Evolutionary conservation across 2,888 invertebrate species (phyloP).

Genomic region (Stenichneumon culpator): DNA sequence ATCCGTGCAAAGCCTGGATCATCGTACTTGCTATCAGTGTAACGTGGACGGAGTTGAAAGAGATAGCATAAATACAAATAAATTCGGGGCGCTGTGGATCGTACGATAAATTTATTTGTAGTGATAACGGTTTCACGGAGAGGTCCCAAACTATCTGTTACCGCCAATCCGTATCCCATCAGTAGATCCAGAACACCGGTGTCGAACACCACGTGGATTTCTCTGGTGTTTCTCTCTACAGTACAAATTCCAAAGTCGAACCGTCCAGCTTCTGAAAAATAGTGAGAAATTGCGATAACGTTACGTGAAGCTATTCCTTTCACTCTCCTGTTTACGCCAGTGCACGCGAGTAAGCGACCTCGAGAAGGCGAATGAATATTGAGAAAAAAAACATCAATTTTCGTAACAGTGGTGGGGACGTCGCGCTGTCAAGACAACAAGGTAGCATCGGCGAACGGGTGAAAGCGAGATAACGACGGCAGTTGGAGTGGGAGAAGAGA

Average conservation of each 20-base stretch:
- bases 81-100: neutral
- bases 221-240: neutral
- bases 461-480: neutral
- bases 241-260: constrained; percentile 65
- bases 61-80: neutral
- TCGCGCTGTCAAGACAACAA: constrained; percentile 41
- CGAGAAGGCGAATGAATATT: constrained; percentile 16
- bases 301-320: neutral
- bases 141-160: neutral
- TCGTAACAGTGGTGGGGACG: constrained; percentile 54
- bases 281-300: constrained; percentile 11
- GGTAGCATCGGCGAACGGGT: constrained; percentile 25
- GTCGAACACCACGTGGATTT: neutral
- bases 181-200: constrained; percentile 4
- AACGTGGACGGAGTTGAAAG: neutral
- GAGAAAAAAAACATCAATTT: constrained; percentile 29
- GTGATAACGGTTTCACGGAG: constrained; percentile 5
- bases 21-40: neutral
- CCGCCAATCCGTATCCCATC: neutral
- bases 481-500: constrained; percentile 25
- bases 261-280: constrained; percentile 17
- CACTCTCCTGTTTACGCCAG: neutral
- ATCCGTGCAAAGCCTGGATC: neutral
- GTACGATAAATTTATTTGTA: constrained; percentile 6
- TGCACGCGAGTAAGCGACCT: constrained; percentile 45